These are phyloP conservation scores for Thera britannica DNA, from an alignment of 2,888 invertebrate species.

Conservation along the genomic window DNA sequence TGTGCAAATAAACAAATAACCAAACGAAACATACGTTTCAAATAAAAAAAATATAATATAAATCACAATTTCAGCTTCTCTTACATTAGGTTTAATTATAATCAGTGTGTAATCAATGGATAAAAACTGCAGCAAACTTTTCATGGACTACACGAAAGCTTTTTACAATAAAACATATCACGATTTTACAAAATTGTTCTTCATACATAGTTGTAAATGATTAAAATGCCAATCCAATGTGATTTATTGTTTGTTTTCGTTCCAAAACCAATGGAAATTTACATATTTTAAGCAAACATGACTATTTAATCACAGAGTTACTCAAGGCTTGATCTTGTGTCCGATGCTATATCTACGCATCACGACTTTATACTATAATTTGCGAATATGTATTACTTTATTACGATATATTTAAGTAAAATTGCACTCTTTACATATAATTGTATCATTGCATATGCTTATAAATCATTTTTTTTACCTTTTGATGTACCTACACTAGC, in stretches of 20 bases:
- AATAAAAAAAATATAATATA: constrained; percentile 35
- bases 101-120: too few relatives aligned
- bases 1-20: constrained; percentile 7
- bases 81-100: constrained; percentile 26
- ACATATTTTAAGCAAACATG: not conserved
- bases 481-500: too few relatives aligned
- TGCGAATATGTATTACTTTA: not conserved
- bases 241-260: not conserved
- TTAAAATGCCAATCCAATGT: not conserved
- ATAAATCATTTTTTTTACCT: too few relatives aligned
- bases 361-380: not conserved
- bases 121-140: too few relatives aligned
- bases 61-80: constrained; percentile 46
- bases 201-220: not conserved
- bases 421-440: constrained; percentile 4
- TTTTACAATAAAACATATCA: not conserved
- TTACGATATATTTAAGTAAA: not conserved
- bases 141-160: constrained; percentile 7
- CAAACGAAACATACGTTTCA: constrained; percentile 11
- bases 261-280: not conserved
- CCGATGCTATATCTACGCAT: not conserved
- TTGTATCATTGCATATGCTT: too few relatives aligned
- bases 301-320: constrained; percentile 1
- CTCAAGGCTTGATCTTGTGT: constrained; percentile 5
- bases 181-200: not conserved